phyloP scores from a whole-genome alignment of 2,113 vertebrate genomes.

The western clawed frog (Xenopus tropicalis) region UCB_Xtro_10.0 CM004445.2:103340501-103341000 shows the following conservation, averaged over 20 bases:
- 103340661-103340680: conserved; percentile 17
- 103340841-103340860: no score
- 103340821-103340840: no score
- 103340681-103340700: neutral
- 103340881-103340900: no score
- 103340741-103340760: neutral
- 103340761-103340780: no score
- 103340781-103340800: no score
- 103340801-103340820: no score
- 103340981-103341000: no score
- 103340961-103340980: no score
- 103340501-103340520: conserved; percentile 28
- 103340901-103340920: no score
- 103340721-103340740: conserved; percentile 1
- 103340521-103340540: conserved; percentile 28
- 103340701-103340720: neutral
- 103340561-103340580: conserved; percentile 32
- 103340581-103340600: conserved; percentile 36
- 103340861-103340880: no score
- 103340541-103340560: conserved; percentile 38
- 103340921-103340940: no score
- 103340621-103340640: conserved; percentile 7
- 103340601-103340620: conserved; percentile 31
- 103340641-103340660: neutral
- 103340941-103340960: no score